Base-by-base conservation (phyloP, 2,888 invertebrate genomes). In the Spialia ferax region DNA sequence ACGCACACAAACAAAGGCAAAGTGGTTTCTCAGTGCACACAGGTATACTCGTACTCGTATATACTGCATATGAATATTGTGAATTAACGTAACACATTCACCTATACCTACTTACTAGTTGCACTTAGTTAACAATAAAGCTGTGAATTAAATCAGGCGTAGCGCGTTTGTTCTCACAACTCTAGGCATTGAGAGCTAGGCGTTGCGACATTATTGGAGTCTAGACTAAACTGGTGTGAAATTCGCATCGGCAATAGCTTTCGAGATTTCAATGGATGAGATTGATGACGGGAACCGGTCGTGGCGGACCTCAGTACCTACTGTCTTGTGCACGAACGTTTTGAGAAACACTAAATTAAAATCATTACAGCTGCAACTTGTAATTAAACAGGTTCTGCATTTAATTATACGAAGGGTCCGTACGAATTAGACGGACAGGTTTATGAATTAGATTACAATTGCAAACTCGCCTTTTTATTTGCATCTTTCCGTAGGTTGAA, bases 191-290 rank as follows among this genome's bases (percentile, higher is more conserved):
- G 38, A 73, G 76, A 79, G 69, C 74, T 79, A 79, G 80, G 71
- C 74, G 83, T 88, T 86, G 86, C 88, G 83, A 85, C 86, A 90
- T 79, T 79, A 81, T 81, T 70, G 74, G 74, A 82, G 83, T 87
- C 88, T 89, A 89, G 87, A 84, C 89, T 85, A 89, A 85, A 87
- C 84, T 83, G 90, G 93, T 92, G 90, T 91, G 91, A 92, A 91
- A 90, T 88, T 89, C 88, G 88, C 89, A 85, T 85, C 88, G 85
- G 84, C 84, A 84, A 79, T 81, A 77, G 86, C 91, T 88, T 91
- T 91, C 89, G 88, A 85, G 85, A 80, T 84, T 87, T 89, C 87
- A 89, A 89, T 88, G 85, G 80, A 71, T 76, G 76, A 83, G 88
- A 87, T 86, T 88, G 88, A 87, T 86, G 81, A 83, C 81, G 82